Percentiles rank a stretch among this genome's conserved stretches.
Conservation (phyloP, 2,113 vertebrate genomes). For the Probosciger aterrimus region DNA sequence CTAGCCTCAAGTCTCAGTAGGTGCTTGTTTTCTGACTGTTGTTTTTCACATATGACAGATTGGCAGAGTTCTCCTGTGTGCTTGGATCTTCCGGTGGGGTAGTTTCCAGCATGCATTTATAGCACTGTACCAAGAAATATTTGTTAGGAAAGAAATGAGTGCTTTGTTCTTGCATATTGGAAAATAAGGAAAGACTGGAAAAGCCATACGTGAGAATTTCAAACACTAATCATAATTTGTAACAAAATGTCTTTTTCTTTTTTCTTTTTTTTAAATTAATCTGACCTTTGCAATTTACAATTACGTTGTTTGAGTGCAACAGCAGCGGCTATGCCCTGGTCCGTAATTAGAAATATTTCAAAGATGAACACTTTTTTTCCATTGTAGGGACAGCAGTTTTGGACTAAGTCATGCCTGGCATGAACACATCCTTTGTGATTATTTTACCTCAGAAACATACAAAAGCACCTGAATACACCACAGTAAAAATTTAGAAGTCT, state of each 20-base stretch:
- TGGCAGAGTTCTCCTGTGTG: not conserved
- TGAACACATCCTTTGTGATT: not conserved
- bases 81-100: not conserved
- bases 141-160: not conserved
- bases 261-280: not conserved
- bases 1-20: not conserved
- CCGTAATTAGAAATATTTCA: not conserved
- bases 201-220: not conserved
- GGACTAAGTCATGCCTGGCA: not conserved
- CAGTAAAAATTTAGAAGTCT: not conserved
- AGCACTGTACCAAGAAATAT: not conserved
- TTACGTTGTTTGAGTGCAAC: not conserved
- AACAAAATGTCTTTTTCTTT: not conserved
- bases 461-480: not conserved
- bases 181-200: not conserved
- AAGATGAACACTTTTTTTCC: not conserved
- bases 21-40: not conserved
- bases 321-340: not conserved
- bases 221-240: not conserved
- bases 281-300: not conserved
- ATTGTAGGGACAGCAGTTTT: not conserved
- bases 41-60: not conserved
- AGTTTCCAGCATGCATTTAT: not conserved
- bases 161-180: not conserved
- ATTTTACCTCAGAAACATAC: not conserved